Evolutionary conservation across 2,797 vertebrate species (phyloP), one percentile per base, ranked within the genome.

Genomic region (Micropoecilia bifurca): DNA sequence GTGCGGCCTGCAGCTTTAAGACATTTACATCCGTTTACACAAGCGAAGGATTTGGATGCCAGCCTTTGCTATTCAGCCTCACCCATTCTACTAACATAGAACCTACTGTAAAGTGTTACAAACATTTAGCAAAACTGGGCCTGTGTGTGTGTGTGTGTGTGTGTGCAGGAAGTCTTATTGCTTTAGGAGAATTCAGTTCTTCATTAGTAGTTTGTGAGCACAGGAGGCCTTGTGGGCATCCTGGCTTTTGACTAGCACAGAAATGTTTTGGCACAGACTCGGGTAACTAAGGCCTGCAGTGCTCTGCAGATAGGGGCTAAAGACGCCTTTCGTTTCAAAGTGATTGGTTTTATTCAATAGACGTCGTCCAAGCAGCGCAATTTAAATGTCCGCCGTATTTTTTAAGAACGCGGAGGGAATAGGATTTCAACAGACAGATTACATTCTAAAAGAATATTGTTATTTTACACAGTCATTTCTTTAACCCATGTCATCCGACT

Each of bases 181-280:
- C 50, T 78, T 47, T 9, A 18, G 30, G 28, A 81, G 79, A 77
- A 91, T 91, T 92, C 80, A 90, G 85, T 57, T 88, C 87, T 92
- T 94, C 92, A 95, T 96, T 95, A 95, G 93, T 88, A 95, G 90
- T 95, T 95, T 84, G 75, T 57, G 74, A 80, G 91, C 83, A 92
- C 73, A 82, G 78, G 57, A 41, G 81, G 85, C 73, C 81, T 88
- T 90, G 90, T 82, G 88, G 78, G 88, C 90, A 85, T 80, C 84
- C 92, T 90, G 83, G 85, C 90, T 89, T 94, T 92, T 90, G 80
- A 89, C 81, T 84, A 80, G 80, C 76, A 46, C 47, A 76, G 59
- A 91, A 92, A 95, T 94, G 92, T 87, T 95, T 95, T 93, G 94
- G 95, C 95, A 91, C 80, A 91, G 84, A 93, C 71, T 53, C 1